A percentile compares a stretch with the other conserved stretches of the same genome.
Evolutionary conservation across 2,113 vertebrate species (phyloP).

Genomic region (Ceuthmochares aereus): DNA sequence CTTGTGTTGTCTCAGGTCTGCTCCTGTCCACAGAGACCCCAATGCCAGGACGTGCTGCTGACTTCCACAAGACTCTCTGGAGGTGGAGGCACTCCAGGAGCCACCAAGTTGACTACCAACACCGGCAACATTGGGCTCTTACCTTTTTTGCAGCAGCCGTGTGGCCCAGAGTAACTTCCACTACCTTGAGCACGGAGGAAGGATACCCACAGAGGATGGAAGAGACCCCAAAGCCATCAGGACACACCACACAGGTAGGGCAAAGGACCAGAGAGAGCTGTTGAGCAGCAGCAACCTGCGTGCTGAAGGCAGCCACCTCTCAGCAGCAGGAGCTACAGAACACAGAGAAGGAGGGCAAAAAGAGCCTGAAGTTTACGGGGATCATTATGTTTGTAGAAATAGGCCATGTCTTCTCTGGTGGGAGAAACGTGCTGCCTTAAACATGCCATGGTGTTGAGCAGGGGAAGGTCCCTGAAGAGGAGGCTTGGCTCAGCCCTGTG

Average conservation of each 20-base stretch:
- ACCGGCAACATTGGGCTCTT: background rate
- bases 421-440: background rate
- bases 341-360: conserved; percentile 26
- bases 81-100: background rate
- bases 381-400: background rate
- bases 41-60: accelerated
- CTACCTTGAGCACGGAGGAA: background rate
- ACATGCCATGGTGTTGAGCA: accelerated
- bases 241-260: background rate
- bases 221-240: background rate
- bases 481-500: background rate
- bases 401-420: background rate
- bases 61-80: background rate
- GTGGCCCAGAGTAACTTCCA: background rate
- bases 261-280: background rate
- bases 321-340: background rate
- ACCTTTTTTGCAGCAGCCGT: background rate
- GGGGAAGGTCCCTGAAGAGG: background rate
- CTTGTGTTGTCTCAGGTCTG: background rate
- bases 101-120: accelerated
- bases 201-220: background rate
- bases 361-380: background rate
- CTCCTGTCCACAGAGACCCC: background rate
- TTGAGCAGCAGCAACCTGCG: background rate
- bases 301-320: background rate